These are phyloP conservation scores for Brachystomella parvula DNA, from an alignment of 1,140 invertebrate species.

Conservation along the genomic window DNA sequence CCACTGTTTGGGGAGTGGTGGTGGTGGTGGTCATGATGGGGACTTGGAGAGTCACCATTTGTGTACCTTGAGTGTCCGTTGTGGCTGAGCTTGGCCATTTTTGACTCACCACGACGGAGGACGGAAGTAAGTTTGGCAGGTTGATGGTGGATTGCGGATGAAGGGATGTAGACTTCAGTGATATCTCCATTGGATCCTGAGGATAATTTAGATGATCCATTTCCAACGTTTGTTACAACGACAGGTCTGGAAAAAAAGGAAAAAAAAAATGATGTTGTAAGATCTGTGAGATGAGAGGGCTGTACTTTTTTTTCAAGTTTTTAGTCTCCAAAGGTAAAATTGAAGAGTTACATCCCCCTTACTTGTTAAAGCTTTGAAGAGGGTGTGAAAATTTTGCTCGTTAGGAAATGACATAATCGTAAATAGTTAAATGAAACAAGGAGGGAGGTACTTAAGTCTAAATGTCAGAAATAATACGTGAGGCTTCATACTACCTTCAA, in stretches of 20 bases:
- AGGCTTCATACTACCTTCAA: too few relatives aligned
- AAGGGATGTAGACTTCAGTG: constrained; percentile 21
- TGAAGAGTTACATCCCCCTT: too few relatives aligned
- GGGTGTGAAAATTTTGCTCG: too few relatives aligned
- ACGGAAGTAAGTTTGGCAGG: constrained; percentile 14
- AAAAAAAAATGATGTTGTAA: neutral
- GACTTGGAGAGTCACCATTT: constrained; percentile 28
- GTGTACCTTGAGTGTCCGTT: constrained; percentile 31
- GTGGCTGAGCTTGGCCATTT: constrained; percentile 17
- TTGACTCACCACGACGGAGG: constrained; percentile 25
- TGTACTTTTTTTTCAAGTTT: too few relatives aligned
- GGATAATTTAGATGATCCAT: neutral
- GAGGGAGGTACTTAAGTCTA: too few relatives aligned
- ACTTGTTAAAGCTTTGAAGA: too few relatives aligned
- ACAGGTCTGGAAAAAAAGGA: constrained; percentile 22
- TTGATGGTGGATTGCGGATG: constrained; percentile 19
- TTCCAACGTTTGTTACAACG: constrained; percentile 16
- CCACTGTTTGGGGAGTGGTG: neutral
- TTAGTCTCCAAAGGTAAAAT: too few relatives aligned
- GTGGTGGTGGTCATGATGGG: constrained; percentile 17
- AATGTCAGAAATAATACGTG: too few relatives aligned
- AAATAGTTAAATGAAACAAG: too few relatives aligned
- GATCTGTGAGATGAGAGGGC: neutral
- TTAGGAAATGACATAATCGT: too few relatives aligned
- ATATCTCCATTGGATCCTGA: constrained; percentile 18